Conservation (phyloP, 2,888 invertebrate species). For the Eupithecia subfuscata region DNA sequence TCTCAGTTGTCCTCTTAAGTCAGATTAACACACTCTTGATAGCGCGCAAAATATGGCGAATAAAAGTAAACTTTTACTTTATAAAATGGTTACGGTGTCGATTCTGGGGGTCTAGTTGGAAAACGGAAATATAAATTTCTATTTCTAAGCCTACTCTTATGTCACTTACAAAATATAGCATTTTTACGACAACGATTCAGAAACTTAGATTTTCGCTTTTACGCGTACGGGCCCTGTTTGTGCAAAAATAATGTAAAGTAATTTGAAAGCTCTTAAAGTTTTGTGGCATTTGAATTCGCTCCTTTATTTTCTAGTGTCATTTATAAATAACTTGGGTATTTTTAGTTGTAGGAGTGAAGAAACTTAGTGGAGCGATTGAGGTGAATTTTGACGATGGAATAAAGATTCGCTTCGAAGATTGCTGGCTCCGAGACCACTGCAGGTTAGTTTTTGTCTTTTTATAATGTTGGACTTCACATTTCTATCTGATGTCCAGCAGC, state of each 20-base stretch:
- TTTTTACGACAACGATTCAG: neutral
- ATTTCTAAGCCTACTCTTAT: neutral
- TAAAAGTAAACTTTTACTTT: conserved; percentile 20
- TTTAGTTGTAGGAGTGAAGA: conserved; percentile 42
- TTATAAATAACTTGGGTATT: neutral
- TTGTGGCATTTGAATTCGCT: neutral
- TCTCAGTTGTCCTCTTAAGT: conserved; percentile 3
- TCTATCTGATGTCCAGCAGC: neutral
- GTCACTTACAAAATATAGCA: neutral
- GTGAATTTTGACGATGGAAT: conserved; percentile 59
- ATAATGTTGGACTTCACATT: no score
- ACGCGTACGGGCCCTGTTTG: neutral
- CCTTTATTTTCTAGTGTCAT: neutral
- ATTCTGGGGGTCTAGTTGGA: neutral
- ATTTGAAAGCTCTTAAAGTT: neutral
- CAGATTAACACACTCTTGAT: neutral
- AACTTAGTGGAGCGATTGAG: conserved; percentile 51
- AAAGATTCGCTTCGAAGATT: conserved; percentile 66
- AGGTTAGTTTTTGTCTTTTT: conserved; percentile 66
- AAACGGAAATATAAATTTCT: neutral
- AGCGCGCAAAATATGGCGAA: conserved; percentile 5
- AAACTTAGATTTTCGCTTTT: neutral
- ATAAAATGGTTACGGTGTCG: conserved; percentile 1
- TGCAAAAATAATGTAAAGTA: neutral
- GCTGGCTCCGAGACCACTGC: conserved; percentile 86